phyloP scores from a whole-genome alignment of 64 coral and sea anemone species.

The Acropora yongei region DNA sequence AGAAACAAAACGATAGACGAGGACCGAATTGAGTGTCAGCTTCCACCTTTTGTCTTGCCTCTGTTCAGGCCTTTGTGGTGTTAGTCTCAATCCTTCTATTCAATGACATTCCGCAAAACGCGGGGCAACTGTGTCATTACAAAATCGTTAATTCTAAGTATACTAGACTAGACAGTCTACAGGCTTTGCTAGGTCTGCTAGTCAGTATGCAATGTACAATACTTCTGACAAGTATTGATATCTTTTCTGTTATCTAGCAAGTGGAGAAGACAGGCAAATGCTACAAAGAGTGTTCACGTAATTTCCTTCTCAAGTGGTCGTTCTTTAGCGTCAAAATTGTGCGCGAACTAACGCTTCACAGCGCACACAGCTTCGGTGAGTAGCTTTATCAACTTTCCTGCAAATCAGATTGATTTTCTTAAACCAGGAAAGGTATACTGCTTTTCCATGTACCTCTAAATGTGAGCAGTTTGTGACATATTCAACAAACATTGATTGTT shows the following conservation, averaged over 20 bases:
- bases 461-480: no score
- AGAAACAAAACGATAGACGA: no score
- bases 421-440: neutral
- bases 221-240: neutral
- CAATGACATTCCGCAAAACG: no score
- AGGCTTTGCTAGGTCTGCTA: neutral
- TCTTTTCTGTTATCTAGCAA: slow-evolving; percentile 45
- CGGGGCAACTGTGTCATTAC: no score
- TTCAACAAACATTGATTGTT: no score
- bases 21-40: no score
- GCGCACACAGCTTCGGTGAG: slow-evolving; percentile 99
- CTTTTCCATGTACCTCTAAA: no score
- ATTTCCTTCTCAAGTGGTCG: slow-evolving; percentile 98
- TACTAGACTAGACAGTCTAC: neutral
- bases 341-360: slow-evolving; percentile 92
- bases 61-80: neutral
- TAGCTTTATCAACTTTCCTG: neutral
- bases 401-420: neutral
- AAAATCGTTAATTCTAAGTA: no score
- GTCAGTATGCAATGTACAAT: no score
- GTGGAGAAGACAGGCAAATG: slow-evolving; percentile 62
- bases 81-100: neutral
- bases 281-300: slow-evolving; percentile 71
- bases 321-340: slow-evolving; percentile 97
- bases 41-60: no score